Evolutionary conservation across 2,888 invertebrate genomes (phyloP), one percentile per base, ranked within the genome.

Genomic region (Xylota sylvarum): DNA sequence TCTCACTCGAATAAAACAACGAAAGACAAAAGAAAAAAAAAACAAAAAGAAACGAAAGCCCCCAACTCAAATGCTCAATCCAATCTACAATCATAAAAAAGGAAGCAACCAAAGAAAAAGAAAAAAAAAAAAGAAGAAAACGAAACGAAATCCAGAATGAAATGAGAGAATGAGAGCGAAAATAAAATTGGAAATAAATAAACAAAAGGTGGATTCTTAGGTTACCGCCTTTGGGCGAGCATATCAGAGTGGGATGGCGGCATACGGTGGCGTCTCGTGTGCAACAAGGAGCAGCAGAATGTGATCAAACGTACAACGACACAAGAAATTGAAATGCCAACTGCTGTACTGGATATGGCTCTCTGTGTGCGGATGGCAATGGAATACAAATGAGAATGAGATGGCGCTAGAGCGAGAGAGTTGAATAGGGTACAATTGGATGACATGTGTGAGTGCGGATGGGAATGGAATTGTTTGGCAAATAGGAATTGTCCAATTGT

Each of bases 221-320:
- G 86, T 86, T 86, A 86, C 86, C 86, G 86, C 86, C 86, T 82
- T 86, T 86, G 82, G 86, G 86, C 86, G 86, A 86, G 82, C 72
- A 73, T 82, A 78, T 82, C 35, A 27, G 62, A 86, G 62, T 40
- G 27, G 64, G 82, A 86, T 14, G 67, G 72, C 37, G 48, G 6
- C 14, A 72, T 70, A 0, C 23, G 14, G 0, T 2, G 1, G 0
- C 12, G 0, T 6, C 5, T 10, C 4, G 27, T 23, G 80, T 65
- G 52, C 37, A 32, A 81, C 65, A 70, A 65, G 52, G 82, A 83
- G 55, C 14, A 52, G n/a, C 5, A 30, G n/a, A 40, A 10, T 32
- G 43, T 52, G 64, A 79, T 62, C 83, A 83, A 83, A 85, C 17
- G 72, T 73, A 77, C 60, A 82, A 73, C 77, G 67, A 40, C 85